Evolutionary conservation across 2,113 vertebrate genomes (phyloP), one percentile per base, ranked within the genome.

Genomic region (Dissostichus mawsoni): DNA sequence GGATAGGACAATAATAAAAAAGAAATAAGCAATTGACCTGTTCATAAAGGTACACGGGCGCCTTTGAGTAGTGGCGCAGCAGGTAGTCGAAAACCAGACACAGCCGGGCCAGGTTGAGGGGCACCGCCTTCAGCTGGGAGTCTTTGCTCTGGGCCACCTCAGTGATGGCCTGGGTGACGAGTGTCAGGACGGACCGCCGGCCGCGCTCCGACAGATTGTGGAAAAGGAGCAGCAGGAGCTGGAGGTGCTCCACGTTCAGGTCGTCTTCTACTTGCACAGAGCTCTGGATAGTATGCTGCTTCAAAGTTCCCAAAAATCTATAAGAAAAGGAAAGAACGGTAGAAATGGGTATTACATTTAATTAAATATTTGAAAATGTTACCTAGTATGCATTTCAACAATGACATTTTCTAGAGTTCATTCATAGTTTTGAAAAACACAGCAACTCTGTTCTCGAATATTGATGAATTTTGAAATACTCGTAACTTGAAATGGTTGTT

Each of bases 151-250:
- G 93, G 0, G 96, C 95, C 76, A 98, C 92, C 73, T 99, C 98
- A 78, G 95, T 92, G n/a, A 98, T 96, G 36, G 95, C 96, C 94
- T 98, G 98, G 14, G 97, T 95, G 56, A 96, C 96, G 52, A 96
- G 95, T n/a, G 95, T 90, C 78, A 99, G 80, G 51, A 98, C 91
- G 9, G 92, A 91, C 5, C 93, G 94, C 11, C 96, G 97, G 11
- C 98, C 98, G 0, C 95, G 94, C 89, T 98, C 97, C 0, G 97
- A 97, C 90, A 99, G 94, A 80, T 96, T 98, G 93, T 99, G 98
- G 90, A 99, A 99, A 85, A 99, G 96, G 20, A 99, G 97, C 33
- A 99, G 93, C n/a, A 99, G 94, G 50, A 99, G 95, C 89, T 99
- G 98, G 48, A 99, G 95, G 83, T 99, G 98, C 67, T 99, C 98